Base-by-base conservation (phyloP, 30 jellyfish, hydroid and myxozoan species). In the Calvadosia cruxmelitensis region DNA sequence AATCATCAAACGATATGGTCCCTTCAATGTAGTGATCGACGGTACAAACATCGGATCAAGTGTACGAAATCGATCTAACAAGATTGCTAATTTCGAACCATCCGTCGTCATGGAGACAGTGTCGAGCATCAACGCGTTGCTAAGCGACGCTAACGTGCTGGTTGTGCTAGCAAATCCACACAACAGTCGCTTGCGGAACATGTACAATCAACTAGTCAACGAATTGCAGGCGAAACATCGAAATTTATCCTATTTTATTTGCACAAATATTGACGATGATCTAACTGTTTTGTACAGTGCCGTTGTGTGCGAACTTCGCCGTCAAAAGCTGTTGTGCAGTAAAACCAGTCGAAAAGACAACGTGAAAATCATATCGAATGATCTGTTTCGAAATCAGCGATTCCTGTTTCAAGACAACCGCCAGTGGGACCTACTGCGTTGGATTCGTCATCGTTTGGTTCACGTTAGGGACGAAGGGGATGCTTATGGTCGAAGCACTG, bases 1-100 rank as follows among this genome's bases (percentile, higher is more conserved):
- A 50, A 68, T 70, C 50, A 23, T 70, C 12, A 51, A 53, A 26
- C 50, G 35, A 5, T 29, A 49, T n/a, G 83, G 92, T 13, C 92
- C 83, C 1, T 79, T 79, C 33, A 28, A 73, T 25, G 52, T 62
- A 34, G 68, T 79, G 1, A 61, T 79, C 3, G 92, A 79, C 52
- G 92, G 92, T 66, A 75, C 83, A 31, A 79, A 79, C 65, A 81
- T 79, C 3, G 15, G 66, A 67, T 68, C 79, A 27, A 50, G 48
- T 5, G 63, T 35, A 62, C 32, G 29, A 7, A 49, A 33, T 15
- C 12, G 2, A 7, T 29, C 31, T 12, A 42, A 28, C 10, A 31
- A 12, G 1, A 65, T 26, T 27, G 66, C 83, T 0, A 50, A 28
- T 29, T 33, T 79, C n/a, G 48, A 33, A 16, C 52, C 57, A 27